Percentiles rank a stretch among this genome's conserved stretches.
phyloP scores from a whole-genome alignment of 2,113 vertebrate species.

The Eolophus roseicapilla region DNA sequence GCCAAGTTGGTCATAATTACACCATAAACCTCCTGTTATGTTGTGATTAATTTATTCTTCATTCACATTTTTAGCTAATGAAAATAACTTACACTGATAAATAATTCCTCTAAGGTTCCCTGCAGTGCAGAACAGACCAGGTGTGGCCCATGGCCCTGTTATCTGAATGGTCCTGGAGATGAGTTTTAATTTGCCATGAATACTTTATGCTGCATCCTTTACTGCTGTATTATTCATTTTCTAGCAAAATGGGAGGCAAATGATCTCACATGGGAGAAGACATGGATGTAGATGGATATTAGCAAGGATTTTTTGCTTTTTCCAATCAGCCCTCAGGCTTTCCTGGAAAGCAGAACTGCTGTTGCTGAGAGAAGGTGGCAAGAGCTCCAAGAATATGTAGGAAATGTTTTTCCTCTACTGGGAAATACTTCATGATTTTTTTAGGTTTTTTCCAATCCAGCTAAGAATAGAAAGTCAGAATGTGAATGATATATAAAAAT shows the following conservation, averaged over 20 bases:
- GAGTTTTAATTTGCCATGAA: constrained; percentile 60
- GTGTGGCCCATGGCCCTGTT: neutral
- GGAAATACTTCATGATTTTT: neutral
- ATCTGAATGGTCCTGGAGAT: constrained; percentile 16
- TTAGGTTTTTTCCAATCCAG: neutral
- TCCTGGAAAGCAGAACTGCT: constrained; percentile 19
- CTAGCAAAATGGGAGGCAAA: constrained; percentile 20
- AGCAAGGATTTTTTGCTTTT: neutral
- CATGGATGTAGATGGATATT: neutral
- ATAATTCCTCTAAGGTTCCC: neutral
- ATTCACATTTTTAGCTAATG: neutral
- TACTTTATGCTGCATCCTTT: constrained; percentile 57
- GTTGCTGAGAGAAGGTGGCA: neutral
- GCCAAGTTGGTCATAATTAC: constrained; percentile 8
- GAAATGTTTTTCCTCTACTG: neutral
- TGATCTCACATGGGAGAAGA: constrained; percentile 11
- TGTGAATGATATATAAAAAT: neutral
- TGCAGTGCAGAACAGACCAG: neutral
- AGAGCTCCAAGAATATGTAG: neutral
- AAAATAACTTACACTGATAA: constrained; percentile 12
- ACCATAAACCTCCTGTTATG: constrained; percentile 6
- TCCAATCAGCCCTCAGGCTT: neutral
- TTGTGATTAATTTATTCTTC: constrained; percentile 31
- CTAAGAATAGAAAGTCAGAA: neutral
- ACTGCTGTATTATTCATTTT: constrained; percentile 57